Percentiles rank a stretch among this genome's conserved stretches.
Evolutionary conservation across 1,140 invertebrate genomes (phyloP).

Genomic region (Littorina saxatilis): DNA sequence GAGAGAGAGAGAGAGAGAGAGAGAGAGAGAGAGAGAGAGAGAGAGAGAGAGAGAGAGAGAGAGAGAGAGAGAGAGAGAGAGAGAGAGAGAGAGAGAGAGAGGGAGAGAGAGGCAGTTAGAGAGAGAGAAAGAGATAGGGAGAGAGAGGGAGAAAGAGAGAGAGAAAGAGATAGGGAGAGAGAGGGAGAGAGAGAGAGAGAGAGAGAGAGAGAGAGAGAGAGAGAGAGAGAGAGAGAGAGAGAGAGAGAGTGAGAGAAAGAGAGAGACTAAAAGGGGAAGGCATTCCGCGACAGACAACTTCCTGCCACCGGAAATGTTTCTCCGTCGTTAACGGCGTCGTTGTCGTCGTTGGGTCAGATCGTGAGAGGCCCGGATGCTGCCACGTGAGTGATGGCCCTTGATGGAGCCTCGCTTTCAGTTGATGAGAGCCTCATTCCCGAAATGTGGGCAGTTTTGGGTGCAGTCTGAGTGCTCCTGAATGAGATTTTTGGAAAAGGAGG

Average conservation of each 20-base stretch:
- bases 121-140: too few species aligned
- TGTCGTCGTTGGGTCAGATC: conserved; percentile 34
- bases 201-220: conserved; percentile 20
- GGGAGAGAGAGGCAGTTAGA: too few species aligned
- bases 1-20: conserved; percentile 21
- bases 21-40: neutral
- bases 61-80: too few species aligned
- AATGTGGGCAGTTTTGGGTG: too few species aligned
- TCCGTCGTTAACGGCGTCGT: conserved; percentile 31
- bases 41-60: too few species aligned
- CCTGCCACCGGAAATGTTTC: conserved; percentile 31
- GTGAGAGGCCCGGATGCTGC: conserved; percentile 34
- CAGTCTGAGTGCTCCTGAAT: too few species aligned
- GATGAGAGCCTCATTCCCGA: neutral
- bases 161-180: neutral
- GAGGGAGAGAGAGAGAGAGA: neutral
- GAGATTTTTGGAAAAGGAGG: too few species aligned
- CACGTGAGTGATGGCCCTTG: conserved; percentile 35
- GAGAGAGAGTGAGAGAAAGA: neutral
- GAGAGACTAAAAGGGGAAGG: neutral
- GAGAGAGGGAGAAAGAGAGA: too few species aligned
- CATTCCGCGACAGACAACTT: conserved; percentile 17
- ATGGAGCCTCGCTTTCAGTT: neutral
- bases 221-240: conserved; percentile 23
- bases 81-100: too few species aligned